A percentile compares a stretch with the other conserved stretches of the same genome.
Conservation (phyloP, 2,797 vertebrate species). For the Paratrypauchen microcephalus region DNA sequence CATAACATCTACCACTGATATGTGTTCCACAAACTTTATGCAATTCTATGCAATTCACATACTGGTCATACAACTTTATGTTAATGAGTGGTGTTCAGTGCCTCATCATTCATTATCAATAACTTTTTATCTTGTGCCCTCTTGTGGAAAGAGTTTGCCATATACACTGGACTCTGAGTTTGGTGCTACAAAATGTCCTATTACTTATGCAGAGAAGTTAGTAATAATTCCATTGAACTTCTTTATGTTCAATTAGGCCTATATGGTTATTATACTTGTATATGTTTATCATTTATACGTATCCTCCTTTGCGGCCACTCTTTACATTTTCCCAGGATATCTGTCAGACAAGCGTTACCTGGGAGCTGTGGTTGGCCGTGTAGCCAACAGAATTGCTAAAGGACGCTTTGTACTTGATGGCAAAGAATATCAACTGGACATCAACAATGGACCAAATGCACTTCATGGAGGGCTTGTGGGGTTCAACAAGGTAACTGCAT, state of each 20-base stretch:
- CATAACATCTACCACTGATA: too few species aligned
- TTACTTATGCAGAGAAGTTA: background rate
- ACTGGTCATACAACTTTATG: too few species aligned
- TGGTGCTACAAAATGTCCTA: background rate
- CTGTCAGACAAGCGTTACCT: conserved; percentile 85
- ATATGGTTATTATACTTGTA: background rate
- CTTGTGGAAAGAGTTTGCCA: background rate
- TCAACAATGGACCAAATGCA: conserved; percentile 89
- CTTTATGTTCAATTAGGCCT: background rate
- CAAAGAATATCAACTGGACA: conserved; percentile 80
- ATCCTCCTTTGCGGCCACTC: background rate
- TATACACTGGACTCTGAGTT: background rate
- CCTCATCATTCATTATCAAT: background rate
- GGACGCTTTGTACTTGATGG: conserved; percentile 82
- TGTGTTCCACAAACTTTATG: too few species aligned
- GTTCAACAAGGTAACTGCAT: conserved; percentile 86
- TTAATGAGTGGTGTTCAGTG: background rate
- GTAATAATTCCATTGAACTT: background rate
- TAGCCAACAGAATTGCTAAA: conserved; percentile 89
- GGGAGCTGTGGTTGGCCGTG: conserved; percentile 87
- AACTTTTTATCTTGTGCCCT: background rate
- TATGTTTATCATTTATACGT: background rate
- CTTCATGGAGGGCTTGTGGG: conserved; percentile 89
- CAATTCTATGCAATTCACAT: too few species aligned
- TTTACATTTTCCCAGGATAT: conserved; percentile 81